Evolutionary conservation across 2,113 vertebrate species (phyloP).

Genomic region (Pithys albifrons): DNA sequence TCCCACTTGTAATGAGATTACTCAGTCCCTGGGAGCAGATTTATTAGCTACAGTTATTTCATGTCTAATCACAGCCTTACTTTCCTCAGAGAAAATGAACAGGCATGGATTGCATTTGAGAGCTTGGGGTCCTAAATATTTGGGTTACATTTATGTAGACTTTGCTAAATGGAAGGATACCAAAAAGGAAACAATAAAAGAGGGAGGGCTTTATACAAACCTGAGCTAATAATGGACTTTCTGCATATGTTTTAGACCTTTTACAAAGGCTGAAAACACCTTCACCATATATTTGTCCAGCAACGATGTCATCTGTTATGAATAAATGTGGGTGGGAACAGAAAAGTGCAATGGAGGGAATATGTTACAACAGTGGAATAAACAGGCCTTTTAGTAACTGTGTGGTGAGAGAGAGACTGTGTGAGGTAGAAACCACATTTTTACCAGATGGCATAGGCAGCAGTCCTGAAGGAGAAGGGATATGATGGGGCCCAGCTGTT

Average conservation of each 20-base stretch:
- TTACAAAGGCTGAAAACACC: background rate
- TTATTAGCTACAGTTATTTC: conserved; percentile 42
- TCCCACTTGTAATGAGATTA: conserved; percentile 50
- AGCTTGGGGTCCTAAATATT: background rate
- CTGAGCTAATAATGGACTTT: conserved; percentile 1
- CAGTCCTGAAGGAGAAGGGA: background rate
- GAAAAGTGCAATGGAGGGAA: background rate
- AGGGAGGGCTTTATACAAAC: background rate
- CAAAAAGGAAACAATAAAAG: conserved; percentile 24
- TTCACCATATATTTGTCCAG: background rate
- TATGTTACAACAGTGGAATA: background rate
- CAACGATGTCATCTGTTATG: background rate
- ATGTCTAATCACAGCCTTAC: conserved; percentile 22
- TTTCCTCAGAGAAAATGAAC: conserved; percentile 3
- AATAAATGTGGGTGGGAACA: conserved; percentile 18
- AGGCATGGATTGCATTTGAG: background rate
- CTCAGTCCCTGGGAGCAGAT: conserved; percentile 29
- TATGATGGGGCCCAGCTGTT: background rate
- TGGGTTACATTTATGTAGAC: background rate
- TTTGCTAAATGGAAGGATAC: background rate
- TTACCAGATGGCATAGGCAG: background rate
- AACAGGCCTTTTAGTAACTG: background rate
- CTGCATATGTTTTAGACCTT: background rate
- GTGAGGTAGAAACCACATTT: conserved; percentile 31
- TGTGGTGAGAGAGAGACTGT: background rate